Evolutionary conservation across 2,113 vertebrate genomes (phyloP).

Genomic region (Alethe diademata): DNA sequence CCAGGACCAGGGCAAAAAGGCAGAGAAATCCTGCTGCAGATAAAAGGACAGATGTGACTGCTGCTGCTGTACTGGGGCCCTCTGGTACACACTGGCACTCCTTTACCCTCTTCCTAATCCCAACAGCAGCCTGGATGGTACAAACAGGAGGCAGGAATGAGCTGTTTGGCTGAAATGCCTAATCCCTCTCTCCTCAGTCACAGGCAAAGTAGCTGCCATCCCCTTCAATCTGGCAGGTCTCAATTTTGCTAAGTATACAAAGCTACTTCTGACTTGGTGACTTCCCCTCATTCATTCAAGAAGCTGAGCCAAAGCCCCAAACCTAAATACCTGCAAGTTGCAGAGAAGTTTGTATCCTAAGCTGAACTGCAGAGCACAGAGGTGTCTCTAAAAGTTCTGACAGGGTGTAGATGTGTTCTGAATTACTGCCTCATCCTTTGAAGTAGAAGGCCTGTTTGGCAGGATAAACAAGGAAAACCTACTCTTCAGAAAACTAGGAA

Average conservation of each 20-base stretch:
- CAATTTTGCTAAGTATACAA: neutral
- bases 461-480: neutral
- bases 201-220: neutral
- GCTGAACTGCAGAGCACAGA: neutral
- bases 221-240: neutral
- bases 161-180: neutral
- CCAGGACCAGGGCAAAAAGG: neutral
- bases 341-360: neutral
- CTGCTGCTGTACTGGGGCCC: neutral
- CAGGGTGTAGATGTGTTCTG: neutral
- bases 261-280: neutral
- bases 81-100: constrained; percentile 1
- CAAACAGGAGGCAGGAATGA: constrained; percentile 19
- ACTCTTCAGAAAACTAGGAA: neutral
- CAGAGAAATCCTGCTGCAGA: neutral
- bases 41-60: neutral
- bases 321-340: neutral
- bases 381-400: neutral
- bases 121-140: neutral
- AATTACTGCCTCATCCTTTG: neutral
- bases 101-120: constrained; percentile 21
- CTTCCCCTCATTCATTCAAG: neutral
- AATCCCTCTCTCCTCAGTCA: constrained; percentile 14
- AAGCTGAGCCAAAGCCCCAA: neutral
- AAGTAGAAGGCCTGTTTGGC: neutral